Conservation (phyloP, 2,113 vertebrate species). For the Plestiodon gilberti region DNA sequence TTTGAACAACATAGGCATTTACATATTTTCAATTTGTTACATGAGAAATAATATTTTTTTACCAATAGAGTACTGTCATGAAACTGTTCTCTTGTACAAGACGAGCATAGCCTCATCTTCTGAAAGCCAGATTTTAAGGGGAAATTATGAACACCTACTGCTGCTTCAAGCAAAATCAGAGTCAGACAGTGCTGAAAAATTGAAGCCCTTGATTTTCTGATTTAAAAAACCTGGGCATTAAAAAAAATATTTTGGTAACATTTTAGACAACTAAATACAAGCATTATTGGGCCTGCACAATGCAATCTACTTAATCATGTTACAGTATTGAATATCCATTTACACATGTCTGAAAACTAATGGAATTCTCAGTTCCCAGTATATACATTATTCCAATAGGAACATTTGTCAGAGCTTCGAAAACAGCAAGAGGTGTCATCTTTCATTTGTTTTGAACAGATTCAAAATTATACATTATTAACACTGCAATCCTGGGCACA, state of each 20-base stretch:
- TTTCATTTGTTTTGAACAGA: background rate
- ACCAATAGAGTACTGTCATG: slow-evolving; percentile 11
- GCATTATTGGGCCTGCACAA: background rate
- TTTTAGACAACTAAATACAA: background rate
- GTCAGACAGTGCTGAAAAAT: background rate
- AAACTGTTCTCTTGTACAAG: background rate
- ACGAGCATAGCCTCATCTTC: background rate
- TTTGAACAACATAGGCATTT: background rate
- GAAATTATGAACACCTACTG: background rate
- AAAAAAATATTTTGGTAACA: background rate
- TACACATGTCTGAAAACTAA: background rate
- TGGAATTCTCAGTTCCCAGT: background rate
- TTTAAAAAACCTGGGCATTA: slow-evolving; percentile 25
- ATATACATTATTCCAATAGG: background rate
- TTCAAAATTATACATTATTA: background rate
- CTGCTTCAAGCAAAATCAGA: slow-evolving; percentile 8
- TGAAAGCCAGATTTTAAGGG: slow-evolving; percentile 39
- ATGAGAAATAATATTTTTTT: background rate
- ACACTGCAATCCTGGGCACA: background rate
- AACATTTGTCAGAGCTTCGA: background rate
- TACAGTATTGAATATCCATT: background rate
- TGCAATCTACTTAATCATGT: background rate
- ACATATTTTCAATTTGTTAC: background rate
- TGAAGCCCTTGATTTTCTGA: slow-evolving; percentile 13
- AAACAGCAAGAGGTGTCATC: background rate